Percentiles rank a stretch among this genome's conserved stretches.
These are phyloP conservation scores for Drosophila busckii DNA, from an alignment of 1,140 invertebrate genomes.

Conservation along the genomic window DNA sequence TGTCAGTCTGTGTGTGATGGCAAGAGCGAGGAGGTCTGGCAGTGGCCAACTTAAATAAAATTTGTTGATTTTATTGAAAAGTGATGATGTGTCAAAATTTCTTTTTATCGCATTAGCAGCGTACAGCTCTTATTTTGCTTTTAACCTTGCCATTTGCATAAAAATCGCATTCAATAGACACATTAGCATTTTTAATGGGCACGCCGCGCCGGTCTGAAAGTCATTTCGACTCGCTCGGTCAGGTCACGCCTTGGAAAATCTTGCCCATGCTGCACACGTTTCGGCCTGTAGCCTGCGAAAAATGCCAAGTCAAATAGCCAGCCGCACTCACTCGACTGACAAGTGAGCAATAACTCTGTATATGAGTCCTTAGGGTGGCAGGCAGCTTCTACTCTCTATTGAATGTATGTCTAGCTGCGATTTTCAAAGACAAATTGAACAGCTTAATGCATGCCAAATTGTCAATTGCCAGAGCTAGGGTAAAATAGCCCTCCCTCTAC, in stretches of 20 bases:
- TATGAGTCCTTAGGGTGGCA: constrained; percentile 25
- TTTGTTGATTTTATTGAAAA: constrained; percentile 77
- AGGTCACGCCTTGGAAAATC: constrained; percentile 53
- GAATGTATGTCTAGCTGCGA: constrained; percentile 22
- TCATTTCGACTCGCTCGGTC: constrained; percentile 33
- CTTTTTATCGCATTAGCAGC: constrained; percentile 73
- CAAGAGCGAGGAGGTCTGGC: background rate
- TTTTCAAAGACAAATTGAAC: constrained; percentile 62
- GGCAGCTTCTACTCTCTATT: background rate
- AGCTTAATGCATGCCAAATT: constrained; percentile 64
- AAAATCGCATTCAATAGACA: constrained; percentile 74
- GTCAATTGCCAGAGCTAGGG: constrained; percentile 29
- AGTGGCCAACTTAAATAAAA: constrained; percentile 62
- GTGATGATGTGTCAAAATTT: constrained; percentile 77
- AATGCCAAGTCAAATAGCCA: constrained; percentile 8
- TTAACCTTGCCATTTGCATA: constrained; percentile 75
- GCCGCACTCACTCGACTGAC: constrained; percentile 61
- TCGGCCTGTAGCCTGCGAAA: constrained; percentile 38
- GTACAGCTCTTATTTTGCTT: constrained; percentile 68
- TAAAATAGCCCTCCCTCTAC: too few relatives aligned
- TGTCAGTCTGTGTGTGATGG: too few relatives aligned
- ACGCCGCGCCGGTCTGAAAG: constrained; percentile 35
- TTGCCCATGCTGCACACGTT: constrained; percentile 71
- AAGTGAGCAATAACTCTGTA: constrained; percentile 67
- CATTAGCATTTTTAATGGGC: constrained; percentile 76